Base-by-base conservation (phyloP, 1,140 invertebrate genomes). In the Zaprionus vittiger region DNA sequence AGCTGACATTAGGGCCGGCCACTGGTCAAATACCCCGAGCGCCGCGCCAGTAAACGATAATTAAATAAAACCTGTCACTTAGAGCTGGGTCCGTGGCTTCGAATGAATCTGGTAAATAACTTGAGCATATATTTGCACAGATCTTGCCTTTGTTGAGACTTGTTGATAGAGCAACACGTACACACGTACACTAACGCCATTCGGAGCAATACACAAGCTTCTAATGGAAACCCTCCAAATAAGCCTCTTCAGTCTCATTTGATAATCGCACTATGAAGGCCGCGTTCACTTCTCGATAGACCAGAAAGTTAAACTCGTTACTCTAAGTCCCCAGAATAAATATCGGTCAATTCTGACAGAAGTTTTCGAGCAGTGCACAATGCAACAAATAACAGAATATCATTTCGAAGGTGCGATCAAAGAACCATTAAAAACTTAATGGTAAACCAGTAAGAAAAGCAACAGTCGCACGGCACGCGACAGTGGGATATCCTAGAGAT, bases 351-450 rank as follows among this genome's bases (percentile, higher is more conserved):
- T 2, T 41, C 15, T 24, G 1, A 41, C 15, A 60, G 4, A n/a
- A 41, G 26, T 28, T 4, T 4, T 11, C 11, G 37, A 5, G 5
- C 15, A 2, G n/a, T 47, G 17, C 52, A 83, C 77, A 67, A 91
- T 91, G 90, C 82, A 89, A 54, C 77, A 86, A 69, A 47, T 86
- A 15, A 83, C 81, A 57, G 90, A 91, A 73, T 91, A 91, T 80
- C 82, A 85, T 63, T 91, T 91, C 67, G 90, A 91, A 91, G 90
- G 90, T 91, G 72, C 20, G 38, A 20, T 41, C 2, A 24, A 57
- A 11, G 31, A 11, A 11, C 9, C 11, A 11, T 34, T 12, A 12
- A 17, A 7, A 34, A 17, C 6, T 26, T 28, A 56, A 44, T 2
- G n/a, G 6, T 9, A 26, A 26, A 26, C 4, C 24, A 26, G 24